These are phyloP conservation scores for Turritopsis rubra DNA, from an alignment of 30 jellyfish, hydroid and myxozoan genomes.

Conservation along the genomic window DNA sequence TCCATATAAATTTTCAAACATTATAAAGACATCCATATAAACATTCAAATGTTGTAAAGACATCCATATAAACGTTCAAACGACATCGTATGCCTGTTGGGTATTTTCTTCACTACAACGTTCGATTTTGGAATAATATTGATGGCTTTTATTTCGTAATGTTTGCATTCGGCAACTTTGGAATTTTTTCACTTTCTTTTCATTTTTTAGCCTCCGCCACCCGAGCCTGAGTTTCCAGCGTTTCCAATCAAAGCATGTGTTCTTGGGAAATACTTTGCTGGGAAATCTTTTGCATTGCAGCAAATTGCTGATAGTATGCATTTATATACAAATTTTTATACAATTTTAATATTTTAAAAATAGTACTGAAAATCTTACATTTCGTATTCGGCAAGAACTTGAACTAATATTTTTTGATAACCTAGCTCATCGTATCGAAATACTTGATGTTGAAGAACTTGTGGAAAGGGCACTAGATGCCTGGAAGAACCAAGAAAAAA, in stretches of 20 bases:
- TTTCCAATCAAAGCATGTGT: constrained; percentile 88
- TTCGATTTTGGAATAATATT: no score
- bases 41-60: no score
- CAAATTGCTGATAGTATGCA: constrained; percentile 57
- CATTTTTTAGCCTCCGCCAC: constrained; percentile 67
- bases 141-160: no score
- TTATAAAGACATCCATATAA: no score
- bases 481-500: constrained; percentile 46
- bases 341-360: no score
- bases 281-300: constrained; percentile 78
- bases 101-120: no score
- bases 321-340: neutral
- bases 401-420: neutral
- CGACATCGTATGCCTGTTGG: no score
- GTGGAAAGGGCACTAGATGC: constrained; percentile 67
- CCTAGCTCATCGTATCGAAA: constrained; percentile 69
- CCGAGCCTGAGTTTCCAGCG: constrained; percentile 90
- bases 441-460: constrained; percentile 47
- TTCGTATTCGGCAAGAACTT: no score
- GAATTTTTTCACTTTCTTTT: neutral
- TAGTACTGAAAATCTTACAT: no score
- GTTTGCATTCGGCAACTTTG: no score
- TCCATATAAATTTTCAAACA: no score
- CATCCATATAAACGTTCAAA: no score
- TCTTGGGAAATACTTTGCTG: constrained; percentile 86